Evolutionary conservation across 2,888 invertebrate genomes (phyloP).

Genomic region (Polietes domitor): DNA sequence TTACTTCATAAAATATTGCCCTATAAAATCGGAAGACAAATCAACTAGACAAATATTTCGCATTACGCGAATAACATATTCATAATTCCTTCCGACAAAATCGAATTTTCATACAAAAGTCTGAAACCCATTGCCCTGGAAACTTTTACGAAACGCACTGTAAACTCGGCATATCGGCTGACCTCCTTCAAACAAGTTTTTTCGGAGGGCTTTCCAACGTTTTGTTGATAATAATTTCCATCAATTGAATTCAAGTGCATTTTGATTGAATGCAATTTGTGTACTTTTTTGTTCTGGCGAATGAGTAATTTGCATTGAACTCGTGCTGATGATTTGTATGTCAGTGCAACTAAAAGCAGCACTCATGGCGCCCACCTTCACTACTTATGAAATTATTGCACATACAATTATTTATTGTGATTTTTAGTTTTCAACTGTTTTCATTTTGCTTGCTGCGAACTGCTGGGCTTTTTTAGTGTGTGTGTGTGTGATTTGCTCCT

Average conservation of each 20-base stretch:
- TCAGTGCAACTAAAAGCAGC: not conserved
- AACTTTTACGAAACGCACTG: too few relatives aligned
- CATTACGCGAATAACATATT: too few relatives aligned
- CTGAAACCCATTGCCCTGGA: too few relatives aligned
- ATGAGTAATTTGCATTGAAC: conserved; percentile 2
- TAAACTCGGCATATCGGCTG: too few relatives aligned
- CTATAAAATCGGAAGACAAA: too few relatives aligned
- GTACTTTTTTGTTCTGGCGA: not conserved
- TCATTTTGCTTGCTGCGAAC: not conserved
- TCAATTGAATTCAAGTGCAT: not conserved
- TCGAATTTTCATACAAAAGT: too few relatives aligned
- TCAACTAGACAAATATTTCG: too few relatives aligned
- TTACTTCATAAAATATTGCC: too few relatives aligned
- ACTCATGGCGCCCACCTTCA: not conserved
- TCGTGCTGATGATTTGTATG: not conserved
- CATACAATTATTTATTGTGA: not conserved
- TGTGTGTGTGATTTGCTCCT: not conserved
- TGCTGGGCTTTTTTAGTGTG: not conserved
- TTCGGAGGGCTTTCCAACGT: too few relatives aligned
- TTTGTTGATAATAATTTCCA: not conserved
- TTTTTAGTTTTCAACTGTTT: not conserved
- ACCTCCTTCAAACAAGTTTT: too few relatives aligned
- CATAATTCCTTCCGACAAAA: too few relatives aligned
- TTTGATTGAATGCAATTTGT: conserved; percentile 21
- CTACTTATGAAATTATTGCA: conserved; percentile 27